Conservation (phyloP, 1,140 invertebrate species). For the Pseudomyrmex pallidus region DNA sequence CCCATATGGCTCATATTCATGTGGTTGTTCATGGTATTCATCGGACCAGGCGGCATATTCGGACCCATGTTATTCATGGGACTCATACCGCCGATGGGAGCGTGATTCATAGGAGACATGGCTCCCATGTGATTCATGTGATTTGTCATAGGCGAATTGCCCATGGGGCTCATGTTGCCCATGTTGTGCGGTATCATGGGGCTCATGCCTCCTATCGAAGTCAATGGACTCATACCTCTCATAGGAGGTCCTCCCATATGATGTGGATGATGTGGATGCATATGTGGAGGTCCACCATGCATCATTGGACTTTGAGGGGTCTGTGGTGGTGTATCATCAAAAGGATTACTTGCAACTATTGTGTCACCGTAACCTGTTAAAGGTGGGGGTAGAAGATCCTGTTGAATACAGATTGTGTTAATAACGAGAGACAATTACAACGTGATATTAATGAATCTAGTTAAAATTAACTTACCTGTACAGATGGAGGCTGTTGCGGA, state of each 20-base stretch:
- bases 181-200: slow-evolving; percentile 87
- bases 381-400: slow-evolving; percentile 92
- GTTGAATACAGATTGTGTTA: background rate
- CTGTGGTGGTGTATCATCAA: slow-evolving; percentile 94
- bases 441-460: background rate
- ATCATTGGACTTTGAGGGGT: slow-evolving; percentile 87
- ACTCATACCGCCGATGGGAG: slow-evolving; percentile 87
- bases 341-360: slow-evolving; percentile 97
- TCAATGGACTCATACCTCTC: slow-evolving; percentile 85
- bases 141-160: slow-evolving; percentile 82
- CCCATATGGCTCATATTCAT: slow-evolving; percentile 91
- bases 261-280: slow-evolving; percentile 86
- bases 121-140: slow-evolving; percentile 88
- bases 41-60: slow-evolving; percentile 85
- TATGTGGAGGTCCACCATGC: slow-evolving; percentile 86
- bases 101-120: slow-evolving; percentile 87
- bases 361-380: slow-evolving; percentile 95
- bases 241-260: slow-evolving; percentile 89
- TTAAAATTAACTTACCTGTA: slow-evolving; percentile 77
- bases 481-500: slow-evolving; percentile 85
- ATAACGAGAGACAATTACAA: slow-evolving; percentile 10
- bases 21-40: slow-evolving; percentile 86
- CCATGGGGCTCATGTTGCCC: slow-evolving; percentile 84
- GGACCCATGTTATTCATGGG: slow-evolving; percentile 90
- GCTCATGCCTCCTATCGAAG: slow-evolving; percentile 90